phyloP scores from a whole-genome alignment of 2,888 invertebrate species.

The Melanostoma mellinum region DNA sequence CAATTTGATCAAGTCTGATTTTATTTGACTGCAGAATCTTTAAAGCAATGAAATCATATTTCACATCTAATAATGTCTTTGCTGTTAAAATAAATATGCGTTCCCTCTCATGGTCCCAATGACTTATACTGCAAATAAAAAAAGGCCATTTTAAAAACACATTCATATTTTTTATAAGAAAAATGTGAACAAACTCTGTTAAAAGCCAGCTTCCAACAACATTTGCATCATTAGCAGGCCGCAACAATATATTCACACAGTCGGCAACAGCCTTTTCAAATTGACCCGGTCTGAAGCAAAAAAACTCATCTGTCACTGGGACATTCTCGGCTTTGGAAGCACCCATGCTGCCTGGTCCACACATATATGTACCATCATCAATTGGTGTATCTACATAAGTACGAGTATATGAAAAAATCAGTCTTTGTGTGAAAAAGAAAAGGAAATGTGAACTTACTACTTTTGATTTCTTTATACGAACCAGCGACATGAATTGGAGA shows the following conservation, averaged over 20 bases:
- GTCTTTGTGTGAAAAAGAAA: background rate
- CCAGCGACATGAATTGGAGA: constrained; percentile 82
- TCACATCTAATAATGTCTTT: constrained; percentile 88
- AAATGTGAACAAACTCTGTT: constrained; percentile 87
- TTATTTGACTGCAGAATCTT: constrained; percentile 88
- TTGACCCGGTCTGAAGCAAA: constrained; percentile 88
- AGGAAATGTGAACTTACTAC: constrained; percentile 8
- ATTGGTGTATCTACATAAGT: constrained; percentile 48
- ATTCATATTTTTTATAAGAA: background rate
- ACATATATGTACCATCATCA: constrained; percentile 52
- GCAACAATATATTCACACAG: constrained; percentile 86
- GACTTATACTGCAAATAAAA: constrained; percentile 86
- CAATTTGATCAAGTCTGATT: constrained; percentile 86
- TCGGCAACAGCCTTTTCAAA: constrained; percentile 89
- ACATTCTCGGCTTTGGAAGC: constrained; percentile 81
- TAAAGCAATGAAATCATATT: constrained; percentile 93
- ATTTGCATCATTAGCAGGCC: constrained; percentile 87
- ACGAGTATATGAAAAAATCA: background rate
- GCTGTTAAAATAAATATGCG: constrained; percentile 89
- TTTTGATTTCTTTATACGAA: constrained; percentile 76
- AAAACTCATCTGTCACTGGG: constrained; percentile 82
- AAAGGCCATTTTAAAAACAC: background rate
- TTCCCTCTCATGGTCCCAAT: constrained; percentile 94
- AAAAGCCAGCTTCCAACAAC: constrained; percentile 90
- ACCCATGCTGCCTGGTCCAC: constrained; percentile 43